A percentile compares a stretch with the other conserved stretches of the same genome.
These are phyloP conservation scores for Stenopsyche tienmushanensis DNA, from an alignment of 1,140 invertebrate species.

Conservation along the genomic window DNA sequence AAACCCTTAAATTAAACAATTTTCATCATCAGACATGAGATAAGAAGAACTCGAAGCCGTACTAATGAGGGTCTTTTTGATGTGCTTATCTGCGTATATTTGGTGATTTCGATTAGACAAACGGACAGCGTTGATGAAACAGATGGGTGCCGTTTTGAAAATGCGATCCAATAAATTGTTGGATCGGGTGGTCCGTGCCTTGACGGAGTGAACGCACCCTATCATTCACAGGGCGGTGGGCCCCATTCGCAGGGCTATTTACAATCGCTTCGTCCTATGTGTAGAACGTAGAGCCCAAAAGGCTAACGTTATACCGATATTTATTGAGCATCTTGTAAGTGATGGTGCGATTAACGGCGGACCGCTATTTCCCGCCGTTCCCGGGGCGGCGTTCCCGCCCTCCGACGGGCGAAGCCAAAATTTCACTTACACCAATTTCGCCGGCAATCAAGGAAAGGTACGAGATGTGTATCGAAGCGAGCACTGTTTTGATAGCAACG, in stretches of 20 bases:
- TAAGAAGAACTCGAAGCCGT: not conserved
- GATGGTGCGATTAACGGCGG: constrained; percentile 15
- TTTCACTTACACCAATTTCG: constrained; percentile 13
- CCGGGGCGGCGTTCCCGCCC: not conserved
- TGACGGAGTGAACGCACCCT: too few relatives aligned
- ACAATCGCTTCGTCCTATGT: not conserved
- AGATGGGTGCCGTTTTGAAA: not conserved
- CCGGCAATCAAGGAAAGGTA: not conserved
- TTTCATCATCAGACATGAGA: not conserved
- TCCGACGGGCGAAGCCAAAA: not conserved
- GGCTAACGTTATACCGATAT: too few relatives aligned
- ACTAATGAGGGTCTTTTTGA: too few relatives aligned
- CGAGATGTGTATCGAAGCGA: not conserved
- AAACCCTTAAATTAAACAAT: not conserved
- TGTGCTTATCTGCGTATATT: too few relatives aligned
- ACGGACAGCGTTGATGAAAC: not conserved
- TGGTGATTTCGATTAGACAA: too few relatives aligned
- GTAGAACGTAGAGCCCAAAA: not conserved
- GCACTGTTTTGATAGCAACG: not conserved
- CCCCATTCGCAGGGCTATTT: constrained; percentile 10
- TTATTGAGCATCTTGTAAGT: constrained; percentile 11
- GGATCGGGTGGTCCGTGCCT: not conserved
- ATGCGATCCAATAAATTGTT: constrained; percentile 11
- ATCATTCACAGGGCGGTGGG: constrained; percentile 3
- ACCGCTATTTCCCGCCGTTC: constrained; percentile 7